Conservation (phyloP, 2,888 invertebrate genomes). For the Pomacea canaliculata region DNA sequence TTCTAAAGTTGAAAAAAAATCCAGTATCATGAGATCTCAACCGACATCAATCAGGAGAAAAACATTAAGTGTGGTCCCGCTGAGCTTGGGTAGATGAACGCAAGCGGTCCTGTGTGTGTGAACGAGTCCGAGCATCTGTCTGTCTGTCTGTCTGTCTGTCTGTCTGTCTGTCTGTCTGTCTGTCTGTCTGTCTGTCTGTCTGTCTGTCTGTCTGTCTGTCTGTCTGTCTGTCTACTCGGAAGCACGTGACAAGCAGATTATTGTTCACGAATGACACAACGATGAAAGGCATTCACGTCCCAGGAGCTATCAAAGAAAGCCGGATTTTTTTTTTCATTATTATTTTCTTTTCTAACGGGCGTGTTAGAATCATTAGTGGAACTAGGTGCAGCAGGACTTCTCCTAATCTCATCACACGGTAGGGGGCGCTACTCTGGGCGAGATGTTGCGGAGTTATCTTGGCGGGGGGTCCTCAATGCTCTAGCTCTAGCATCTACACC, state of each 20-base stretch:
- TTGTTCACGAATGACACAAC: too few relatives aligned
- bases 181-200: slow-evolving; percentile 11
- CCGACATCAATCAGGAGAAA: too few relatives aligned
- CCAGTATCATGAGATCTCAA: too few relatives aligned
- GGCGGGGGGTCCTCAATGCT: too few relatives aligned
- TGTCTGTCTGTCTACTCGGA: slow-evolving; percentile 8
- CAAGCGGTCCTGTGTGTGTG: not conserved
- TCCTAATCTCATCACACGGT: too few relatives aligned
- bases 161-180: slow-evolving; percentile 10
- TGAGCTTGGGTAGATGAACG: not conserved
- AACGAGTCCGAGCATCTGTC: not conserved
- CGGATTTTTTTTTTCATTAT: not conserved
- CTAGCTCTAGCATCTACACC: too few relatives aligned
- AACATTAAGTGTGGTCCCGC: not conserved
- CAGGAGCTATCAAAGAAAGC: not conserved
- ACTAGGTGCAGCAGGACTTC: too few relatives aligned
- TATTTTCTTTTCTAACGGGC: not conserved
- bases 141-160: slow-evolving; percentile 5
- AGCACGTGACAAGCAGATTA: not conserved
- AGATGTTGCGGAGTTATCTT: too few relatives aligned
- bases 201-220: slow-evolving; percentile 15
- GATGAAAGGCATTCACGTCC: not conserved
- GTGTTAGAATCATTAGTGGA: too few relatives aligned
- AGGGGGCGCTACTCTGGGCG: too few relatives aligned
- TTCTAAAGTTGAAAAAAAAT: too few relatives aligned